Evolutionary conservation across 2,113 vertebrate genomes (phyloP), one percentile per base, ranked within the genome.

Genomic region (Percopsis transmontana): DNA sequence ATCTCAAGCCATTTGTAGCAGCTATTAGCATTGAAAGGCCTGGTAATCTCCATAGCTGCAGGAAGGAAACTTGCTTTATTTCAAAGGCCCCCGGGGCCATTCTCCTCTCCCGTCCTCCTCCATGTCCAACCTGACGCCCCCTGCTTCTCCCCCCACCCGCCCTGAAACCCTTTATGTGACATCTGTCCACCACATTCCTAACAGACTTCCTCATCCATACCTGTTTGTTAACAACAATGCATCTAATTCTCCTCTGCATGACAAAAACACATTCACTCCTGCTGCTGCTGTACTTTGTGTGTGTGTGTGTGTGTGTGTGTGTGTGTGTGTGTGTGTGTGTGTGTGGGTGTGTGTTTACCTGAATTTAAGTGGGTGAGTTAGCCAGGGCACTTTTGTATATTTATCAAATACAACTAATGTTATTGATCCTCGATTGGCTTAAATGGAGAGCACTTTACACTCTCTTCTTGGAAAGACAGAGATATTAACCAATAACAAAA

Each of bases 11-110:
- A 89, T 85, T 90, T 85, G 82, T 83, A 84, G 72, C 71, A 24
- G 72, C 76, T 77, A 87, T 88, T 85, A 91, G 82, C 77, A 80
- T 65, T 84, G 81, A 81, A 82, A 81, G 44, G 82, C 66, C 73
- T 80, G 73, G 15, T 81, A 86, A 77, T 78, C 85, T 87, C 2
- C 27, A 33, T 71, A 73, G 59, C 79, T 82, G 65, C 81, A 64
- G 83, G 69, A 61, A 69, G 70, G 64, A 81, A 85, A 90, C 83
- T 80, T 70, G 55, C 80, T 33, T 33, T 33, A 33, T 91, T 91
- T 90, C 89, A 91, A 92, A 91, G 85, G 69, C 72, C 27, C 27
- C 53, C 54, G 63, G 71, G 85, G 74, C 0, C 58, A 68, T 66
- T 79, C 69, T 57, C 51, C 58, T 51, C 59, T 19, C 53, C 62